Evolutionary conservation across 2,888 invertebrate genomes (phyloP).

Genomic region (Oxyscelio sp.): DNA sequence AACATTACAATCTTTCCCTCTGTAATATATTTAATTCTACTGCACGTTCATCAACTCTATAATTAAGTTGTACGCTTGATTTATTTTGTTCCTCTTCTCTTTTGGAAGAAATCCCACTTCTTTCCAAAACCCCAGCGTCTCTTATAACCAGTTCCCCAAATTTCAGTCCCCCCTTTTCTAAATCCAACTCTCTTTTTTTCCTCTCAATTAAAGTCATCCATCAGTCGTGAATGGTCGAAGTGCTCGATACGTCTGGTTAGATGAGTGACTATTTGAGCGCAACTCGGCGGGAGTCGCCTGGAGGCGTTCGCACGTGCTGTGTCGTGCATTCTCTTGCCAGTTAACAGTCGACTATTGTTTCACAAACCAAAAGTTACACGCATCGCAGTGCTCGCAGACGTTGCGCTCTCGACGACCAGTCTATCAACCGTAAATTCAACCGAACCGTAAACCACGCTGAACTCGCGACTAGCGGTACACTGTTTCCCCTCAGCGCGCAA

Average conservation of each 20-base stretch:
- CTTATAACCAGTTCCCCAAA: no score
- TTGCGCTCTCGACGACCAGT: background rate
- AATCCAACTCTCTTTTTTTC: no score
- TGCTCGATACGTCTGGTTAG: conserved; percentile 42
- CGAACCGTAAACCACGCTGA: background rate
- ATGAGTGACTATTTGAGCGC: conserved; percentile 62
- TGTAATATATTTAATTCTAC: no score
- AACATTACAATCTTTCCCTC: no score
- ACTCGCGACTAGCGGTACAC: background rate
- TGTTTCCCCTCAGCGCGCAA: background rate
- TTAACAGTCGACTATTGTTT: conserved; percentile 44
- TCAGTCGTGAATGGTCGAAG: conserved; percentile 14
- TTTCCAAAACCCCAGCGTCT: no score
- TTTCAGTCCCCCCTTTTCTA: no score
- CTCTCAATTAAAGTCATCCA: conserved; percentile 38
- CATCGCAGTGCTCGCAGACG: background rate
- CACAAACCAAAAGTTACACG: conserved; percentile 19
- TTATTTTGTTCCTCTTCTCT: no score
- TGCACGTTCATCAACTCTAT: no score
- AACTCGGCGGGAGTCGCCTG: conserved; percentile 77
- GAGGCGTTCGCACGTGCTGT: conserved; percentile 74
- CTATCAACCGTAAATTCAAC: background rate
- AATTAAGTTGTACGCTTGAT: no score
- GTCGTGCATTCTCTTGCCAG: conserved; percentile 56
- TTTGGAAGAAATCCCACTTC: no score